Evolutionary conservation across 2,797 vertebrate genomes (phyloP), one percentile per base, ranked within the genome.

Genomic region (Cryptoprocta ferox): DNA sequence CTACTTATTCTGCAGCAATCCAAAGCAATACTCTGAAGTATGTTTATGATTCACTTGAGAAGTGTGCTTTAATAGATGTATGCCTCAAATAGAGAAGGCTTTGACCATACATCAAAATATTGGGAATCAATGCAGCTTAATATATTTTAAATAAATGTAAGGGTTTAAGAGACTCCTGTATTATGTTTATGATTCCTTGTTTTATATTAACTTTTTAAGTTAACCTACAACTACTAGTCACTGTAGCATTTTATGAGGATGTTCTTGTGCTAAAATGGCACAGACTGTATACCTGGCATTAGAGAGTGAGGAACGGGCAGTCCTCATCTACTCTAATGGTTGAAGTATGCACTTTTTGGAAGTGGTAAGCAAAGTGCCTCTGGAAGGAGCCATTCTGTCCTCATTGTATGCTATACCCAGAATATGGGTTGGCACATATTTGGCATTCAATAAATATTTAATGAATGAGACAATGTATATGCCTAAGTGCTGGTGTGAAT

Each of bases 371-470:
- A 95, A 73, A 73, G 76, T 56, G 26, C 11, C 6, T 76, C 19
- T 89, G 42, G 45, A 91, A 73, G 42, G 7, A 90, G 4, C 18
- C 45, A 42, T 39, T 61, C 39, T 61, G 2, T 91, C 14, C 16
- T 65, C 21, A 68, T 82, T 92, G 63, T 39, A 32, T 89, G 18
- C 39, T 50, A 28, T 35, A 66, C 4, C 19, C n/a, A 79, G 37
- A 83, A 65, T 42, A 96, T 4, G 15, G 14, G 8, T n/a, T 93
- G 66, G n/a, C 42, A 92, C 2, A 15, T 63, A 79, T 78, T 76
- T 92, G 92, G 14, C 50, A 91, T 84, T 89, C 30, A 39, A 30
- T 42, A 87, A 91, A 80, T 68, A 79, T 79, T 95, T 85, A 81
- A 75, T 91, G 30, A 97, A 73, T 73, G 45, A 65, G 84, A n/a